phyloP scores from a whole-genome alignment of 1,140 invertebrate genomes.

The Plectrocnemia conspersa region DNA sequence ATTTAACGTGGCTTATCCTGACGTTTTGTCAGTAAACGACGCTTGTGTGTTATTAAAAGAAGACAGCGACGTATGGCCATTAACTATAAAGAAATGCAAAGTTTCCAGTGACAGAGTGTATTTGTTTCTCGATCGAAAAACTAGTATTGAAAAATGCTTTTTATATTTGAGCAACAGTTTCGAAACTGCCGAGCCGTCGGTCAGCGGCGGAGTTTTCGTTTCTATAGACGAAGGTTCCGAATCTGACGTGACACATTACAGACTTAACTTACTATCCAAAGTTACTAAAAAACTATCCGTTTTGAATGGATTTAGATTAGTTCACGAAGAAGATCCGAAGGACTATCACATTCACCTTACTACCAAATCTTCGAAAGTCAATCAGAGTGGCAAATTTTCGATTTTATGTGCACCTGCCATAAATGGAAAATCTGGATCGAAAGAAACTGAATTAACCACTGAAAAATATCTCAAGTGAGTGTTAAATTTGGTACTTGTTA shows the following conservation, averaged over 20 bases:
- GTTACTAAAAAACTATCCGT: constrained; percentile 14
- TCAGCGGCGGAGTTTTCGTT: no score
- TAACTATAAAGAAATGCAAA: constrained; percentile 15
- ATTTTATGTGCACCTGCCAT: constrained; percentile 28
- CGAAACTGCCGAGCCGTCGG: no score
- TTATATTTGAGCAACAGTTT: constrained; percentile 9
- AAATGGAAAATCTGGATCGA: constrained; percentile 19
- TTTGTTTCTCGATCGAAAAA: constrained; percentile 25
- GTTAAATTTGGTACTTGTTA: neutral
- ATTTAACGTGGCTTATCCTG: constrained; percentile 1
- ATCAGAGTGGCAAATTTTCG: neutral
- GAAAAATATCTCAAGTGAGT: constrained; percentile 26
- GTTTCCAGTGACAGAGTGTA: constrained; percentile 22
- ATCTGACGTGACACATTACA: constrained; percentile 20
- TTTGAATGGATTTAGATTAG: constrained; percentile 9
- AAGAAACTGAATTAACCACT: constrained; percentile 21
- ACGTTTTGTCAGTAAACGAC: constrained; percentile 11
- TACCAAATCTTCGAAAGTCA: constrained; percentile 14
- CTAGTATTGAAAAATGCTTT: constrained; percentile 19
- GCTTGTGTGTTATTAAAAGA: constrained; percentile 7
- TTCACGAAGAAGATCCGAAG: neutral
- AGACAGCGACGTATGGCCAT: constrained; percentile 8
- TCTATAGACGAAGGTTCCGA: constrained; percentile 11
- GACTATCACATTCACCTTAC: constrained; percentile 22
- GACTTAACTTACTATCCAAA: constrained; percentile 16